Evolutionary conservation across 2,888 invertebrate genomes (phyloP).

Genomic region (Atethmia centrago): DNA sequence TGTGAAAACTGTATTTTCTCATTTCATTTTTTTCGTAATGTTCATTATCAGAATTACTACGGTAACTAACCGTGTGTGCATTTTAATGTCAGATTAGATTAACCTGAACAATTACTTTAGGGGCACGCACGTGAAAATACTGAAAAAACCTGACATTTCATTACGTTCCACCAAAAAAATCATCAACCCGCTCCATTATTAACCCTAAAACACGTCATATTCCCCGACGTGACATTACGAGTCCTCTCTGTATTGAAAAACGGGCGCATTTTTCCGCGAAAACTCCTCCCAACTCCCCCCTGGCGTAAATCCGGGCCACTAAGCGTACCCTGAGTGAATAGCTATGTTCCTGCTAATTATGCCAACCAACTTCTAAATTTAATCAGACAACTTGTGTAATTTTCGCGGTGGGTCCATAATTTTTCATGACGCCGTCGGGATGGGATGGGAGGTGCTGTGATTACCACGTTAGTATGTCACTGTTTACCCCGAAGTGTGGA

Average conservation of each 20-base stretch:
- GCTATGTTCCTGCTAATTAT: conserved; percentile 88
- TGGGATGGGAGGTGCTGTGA: conserved; percentile 53
- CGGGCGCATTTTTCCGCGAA: conserved; percentile 61
- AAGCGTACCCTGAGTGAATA: conserved; percentile 87
- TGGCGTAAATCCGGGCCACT: conserved; percentile 73
- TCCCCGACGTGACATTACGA: conserved; percentile 61
- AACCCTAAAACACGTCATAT: conserved; percentile 58
- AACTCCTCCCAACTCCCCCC: conserved; percentile 60
- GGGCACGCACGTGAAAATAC: background rate
- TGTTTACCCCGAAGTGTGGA: conserved; percentile 59
- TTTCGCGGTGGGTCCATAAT: conserved; percentile 83
- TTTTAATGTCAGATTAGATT: too few relatives aligned
- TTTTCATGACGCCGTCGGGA: conserved; percentile 82
- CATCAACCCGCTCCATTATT: conserved; percentile 52
- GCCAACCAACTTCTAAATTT: conserved; percentile 88
- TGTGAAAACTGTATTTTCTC: too few relatives aligned
- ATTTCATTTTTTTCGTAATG: too few relatives aligned
- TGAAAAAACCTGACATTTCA: conserved; percentile 14
- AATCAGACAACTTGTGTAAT: conserved; percentile 89
- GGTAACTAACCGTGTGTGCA: too few relatives aligned
- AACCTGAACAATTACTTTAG: too few relatives aligned
- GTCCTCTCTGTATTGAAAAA: conserved; percentile 65
- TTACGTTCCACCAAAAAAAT: conserved; percentile 31
- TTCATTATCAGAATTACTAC: too few relatives aligned
- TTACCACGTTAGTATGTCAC: conserved; percentile 65